Evolutionary conservation across 2,113 vertebrate species (phyloP).

Genomic region (Bujurquina vittata): DNA sequence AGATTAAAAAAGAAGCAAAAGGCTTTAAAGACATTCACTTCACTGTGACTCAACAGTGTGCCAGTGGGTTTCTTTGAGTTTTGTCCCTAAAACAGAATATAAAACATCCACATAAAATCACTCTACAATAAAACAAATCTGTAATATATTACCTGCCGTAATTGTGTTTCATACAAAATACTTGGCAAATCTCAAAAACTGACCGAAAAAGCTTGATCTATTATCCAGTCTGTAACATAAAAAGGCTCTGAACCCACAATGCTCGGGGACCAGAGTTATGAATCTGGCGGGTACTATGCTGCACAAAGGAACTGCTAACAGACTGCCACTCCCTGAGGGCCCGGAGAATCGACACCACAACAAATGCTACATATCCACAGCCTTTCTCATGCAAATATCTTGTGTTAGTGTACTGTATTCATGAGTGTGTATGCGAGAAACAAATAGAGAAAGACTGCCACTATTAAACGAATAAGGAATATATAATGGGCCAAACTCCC

Average conservation of each 20-base stretch:
- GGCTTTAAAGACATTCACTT: not conserved
- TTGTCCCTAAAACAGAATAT: not conserved
- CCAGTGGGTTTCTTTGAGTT: not conserved
- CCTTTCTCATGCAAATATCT: slow-evolving; percentile 46
- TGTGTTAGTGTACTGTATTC: not conserved
- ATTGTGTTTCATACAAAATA: slow-evolving; percentile 19
- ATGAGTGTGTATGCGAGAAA: not conserved
- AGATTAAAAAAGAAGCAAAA: slow-evolving; percentile 3
- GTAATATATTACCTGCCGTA: not conserved
- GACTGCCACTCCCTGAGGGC: slow-evolving; percentile 34
- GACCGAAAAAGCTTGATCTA: not conserved
- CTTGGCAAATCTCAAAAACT: slow-evolving; percentile 4
- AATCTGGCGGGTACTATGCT: slow-evolving; percentile 24
- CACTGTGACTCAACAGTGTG: not conserved
- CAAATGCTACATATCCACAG: slow-evolving; percentile 31
- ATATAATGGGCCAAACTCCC: not conserved
- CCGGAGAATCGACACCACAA: slow-evolving; percentile 17
- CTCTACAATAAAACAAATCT: not conserved
- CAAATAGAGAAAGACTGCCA: not conserved
- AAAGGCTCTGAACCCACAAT: slow-evolving; percentile 34
- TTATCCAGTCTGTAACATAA: slow-evolving; percentile 15
- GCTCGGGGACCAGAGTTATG: slow-evolving; percentile 21
- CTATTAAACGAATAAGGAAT: not conserved
- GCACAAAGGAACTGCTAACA: slow-evolving; percentile 60
- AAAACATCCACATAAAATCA: not conserved